phyloP scores from a whole-genome alignment of 30 jellyfish, hydroid and myxozoan genomes.

The Pseudorhiza aurosa region DNA sequence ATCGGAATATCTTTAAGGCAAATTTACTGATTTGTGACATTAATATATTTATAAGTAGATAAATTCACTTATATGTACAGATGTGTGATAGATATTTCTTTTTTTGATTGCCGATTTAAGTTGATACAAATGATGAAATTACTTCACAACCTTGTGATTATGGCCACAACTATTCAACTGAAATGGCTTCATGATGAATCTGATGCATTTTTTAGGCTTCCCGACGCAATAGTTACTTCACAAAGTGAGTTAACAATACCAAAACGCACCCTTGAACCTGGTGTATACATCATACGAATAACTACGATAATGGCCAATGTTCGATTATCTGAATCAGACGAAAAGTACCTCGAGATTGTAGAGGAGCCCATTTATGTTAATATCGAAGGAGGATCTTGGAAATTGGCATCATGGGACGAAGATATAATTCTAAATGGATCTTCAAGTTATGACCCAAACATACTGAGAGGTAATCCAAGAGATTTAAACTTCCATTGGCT shows the following conservation, averaged over 20 bases:
- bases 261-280: constrained; percentile 33
- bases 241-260: constrained; percentile 44
- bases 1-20: no score
- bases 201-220: constrained; percentile 55
- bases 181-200: no score
- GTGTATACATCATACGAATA: constrained; percentile 26
- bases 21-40: no score
- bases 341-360: constrained; percentile 16
- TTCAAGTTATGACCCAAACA: constrained; percentile 52
- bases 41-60: no score
- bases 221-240: constrained; percentile 24
- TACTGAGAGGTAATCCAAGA: neutral
- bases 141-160: no score
- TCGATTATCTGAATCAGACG: constrained; percentile 45
- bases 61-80: no score
- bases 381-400: constrained; percentile 37
- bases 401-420: constrained; percentile 29
- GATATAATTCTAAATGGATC: constrained; percentile 40
- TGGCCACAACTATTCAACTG: no score
- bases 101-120: no score
- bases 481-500: constrained; percentile 33
- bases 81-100: no score
- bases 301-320: constrained; percentile 24
- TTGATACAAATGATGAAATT: no score
- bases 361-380: constrained; percentile 32